These are phyloP conservation scores for Melanogrammus aeglefinus DNA, from an alignment of 2,797 vertebrate species.

Conservation along the genomic window DNA sequence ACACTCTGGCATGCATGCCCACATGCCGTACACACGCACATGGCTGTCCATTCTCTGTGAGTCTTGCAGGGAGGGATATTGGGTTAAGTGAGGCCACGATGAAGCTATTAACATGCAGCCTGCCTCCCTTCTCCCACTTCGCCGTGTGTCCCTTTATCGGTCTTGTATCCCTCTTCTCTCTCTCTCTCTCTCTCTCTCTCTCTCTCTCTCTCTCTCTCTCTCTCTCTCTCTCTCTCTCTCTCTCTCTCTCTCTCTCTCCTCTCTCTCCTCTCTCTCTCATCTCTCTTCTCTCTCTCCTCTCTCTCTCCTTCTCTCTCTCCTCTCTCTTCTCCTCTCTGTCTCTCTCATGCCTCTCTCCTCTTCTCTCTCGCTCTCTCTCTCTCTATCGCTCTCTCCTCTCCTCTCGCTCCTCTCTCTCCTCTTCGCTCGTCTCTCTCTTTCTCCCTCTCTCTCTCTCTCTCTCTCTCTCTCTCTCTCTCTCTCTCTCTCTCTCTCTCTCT, in stretches of 20 bases:
- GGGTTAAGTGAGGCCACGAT: background rate
- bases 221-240: conserved; percentile 1
- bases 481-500: conserved; percentile 5
- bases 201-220: conserved; percentile 14
- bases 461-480: conserved; percentile 10
- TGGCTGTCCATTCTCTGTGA: background rate
- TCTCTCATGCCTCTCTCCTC: too few relatives aligned
- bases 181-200: conserved; percentile 10
- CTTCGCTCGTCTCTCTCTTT: conserved; percentile 8
- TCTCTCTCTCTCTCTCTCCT: conserved; percentile 10
- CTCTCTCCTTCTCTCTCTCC: conserved; percentile 3
- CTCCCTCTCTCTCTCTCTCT: conserved; percentile 11
- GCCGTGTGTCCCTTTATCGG: background rate
- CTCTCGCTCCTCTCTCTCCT: background rate
- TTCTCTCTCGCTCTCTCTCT: too few relatives aligned
- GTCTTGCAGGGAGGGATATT: background rate
- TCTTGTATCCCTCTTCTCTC: conserved; percentile 1
- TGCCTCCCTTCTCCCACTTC: background rate
- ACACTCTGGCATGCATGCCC: background rate
- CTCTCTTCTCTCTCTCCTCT: conserved; percentile 16
- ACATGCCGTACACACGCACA: background rate
- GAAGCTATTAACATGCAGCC: background rate
- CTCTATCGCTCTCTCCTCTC: too few relatives aligned
- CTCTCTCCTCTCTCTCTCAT: conserved; percentile 19
- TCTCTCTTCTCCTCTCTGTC: conserved; percentile 9